phyloP scores from a whole-genome alignment of 2,888 invertebrate genomes.

The Drosophila recens region DNA sequence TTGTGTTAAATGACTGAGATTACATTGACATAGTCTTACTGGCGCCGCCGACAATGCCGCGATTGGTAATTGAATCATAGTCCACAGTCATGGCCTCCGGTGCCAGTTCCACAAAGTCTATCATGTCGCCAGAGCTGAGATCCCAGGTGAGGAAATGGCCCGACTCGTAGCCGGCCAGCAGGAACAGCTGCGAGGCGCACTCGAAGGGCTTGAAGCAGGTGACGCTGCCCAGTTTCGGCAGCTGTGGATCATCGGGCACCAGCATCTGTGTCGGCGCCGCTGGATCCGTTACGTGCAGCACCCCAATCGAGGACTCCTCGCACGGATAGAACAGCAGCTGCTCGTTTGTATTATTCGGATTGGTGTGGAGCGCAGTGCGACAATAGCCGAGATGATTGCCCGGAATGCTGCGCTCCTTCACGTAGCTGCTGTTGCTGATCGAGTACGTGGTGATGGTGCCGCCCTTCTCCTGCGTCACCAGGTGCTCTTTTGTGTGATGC shows the following conservation, averaged over 20 bases:
- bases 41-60: constrained; percentile 88
- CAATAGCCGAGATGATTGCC: constrained; percentile 90
- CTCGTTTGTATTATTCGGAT: constrained; percentile 82
- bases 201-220: constrained; percentile 87
- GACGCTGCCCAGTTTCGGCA: constrained; percentile 86
- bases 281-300: constrained; percentile 84
- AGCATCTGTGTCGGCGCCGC: constrained; percentile 83
- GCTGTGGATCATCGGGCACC: constrained; percentile 81
- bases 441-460: constrained; percentile 90
- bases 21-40: constrained; percentile 49
- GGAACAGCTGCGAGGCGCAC: constrained; percentile 85
- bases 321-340: constrained; percentile 89
- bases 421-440: constrained; percentile 87
- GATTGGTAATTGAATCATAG: constrained; percentile 88
- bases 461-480: constrained; percentile 91
- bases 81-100: constrained; percentile 90
- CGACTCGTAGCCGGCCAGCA: constrained; percentile 91
- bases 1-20: not conserved
- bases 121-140: constrained; percentile 86
- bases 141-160: constrained; percentile 91
- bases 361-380: constrained; percentile 86
- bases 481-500: constrained; percentile 87
- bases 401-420: constrained; percentile 87
- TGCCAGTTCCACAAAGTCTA: constrained; percentile 84
- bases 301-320: constrained; percentile 86